Evolutionary conservation across 2,888 invertebrate genomes (phyloP), one percentile per base, ranked within the genome.

Genomic region (Tachina fera): DNA sequence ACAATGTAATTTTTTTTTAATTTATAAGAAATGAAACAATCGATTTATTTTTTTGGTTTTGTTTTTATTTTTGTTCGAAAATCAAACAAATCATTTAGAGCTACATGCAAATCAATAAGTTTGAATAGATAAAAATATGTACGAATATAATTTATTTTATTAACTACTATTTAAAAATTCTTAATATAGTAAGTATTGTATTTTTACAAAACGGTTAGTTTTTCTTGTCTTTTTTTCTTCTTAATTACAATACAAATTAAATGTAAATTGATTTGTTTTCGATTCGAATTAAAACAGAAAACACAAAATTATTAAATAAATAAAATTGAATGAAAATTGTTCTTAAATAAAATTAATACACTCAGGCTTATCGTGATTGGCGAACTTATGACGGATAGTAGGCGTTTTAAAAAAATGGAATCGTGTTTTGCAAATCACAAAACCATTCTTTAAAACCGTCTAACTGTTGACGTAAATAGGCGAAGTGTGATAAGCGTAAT

Each of bases 11-110:
- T 43, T 51, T 13, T 16, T 39, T 16, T 10, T 51, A 63, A 45
- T 65, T 79, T 19, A 14, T 45, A 77, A 51, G 74, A 78, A 86
- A 86, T 86, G 83, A 86, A 86, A 86, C 86, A 83, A 86, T 79
- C 67, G 82, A 75, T 75, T 78, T 31, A 31, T 84, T 71, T 70
- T n/a, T 74, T 65, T 53, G 45, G 49, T 67, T 75, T 75, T 75
- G 31, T 71, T 41, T 71, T 53, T 63, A 75, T 41, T 79, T 86
- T 76, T 75, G 75, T 74, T 86, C 78, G n/a, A 51, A 72, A 56
- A 65, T 45, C 58, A 86, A 77, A 72, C 68, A 63, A 58, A 49
- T 31, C n/a, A 58, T 51, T 58, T 67, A 70, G 10, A 16, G 11
- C 58, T 53, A 61, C 51, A 70, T 51, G 43, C 39, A 14, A 58